A percentile compares a stretch with the other conserved stretches of the same genome.
These are phyloP conservation scores for Nomada hirtipes DNA, from an alignment of 2,888 invertebrate species.

Conservation along the genomic window DNA sequence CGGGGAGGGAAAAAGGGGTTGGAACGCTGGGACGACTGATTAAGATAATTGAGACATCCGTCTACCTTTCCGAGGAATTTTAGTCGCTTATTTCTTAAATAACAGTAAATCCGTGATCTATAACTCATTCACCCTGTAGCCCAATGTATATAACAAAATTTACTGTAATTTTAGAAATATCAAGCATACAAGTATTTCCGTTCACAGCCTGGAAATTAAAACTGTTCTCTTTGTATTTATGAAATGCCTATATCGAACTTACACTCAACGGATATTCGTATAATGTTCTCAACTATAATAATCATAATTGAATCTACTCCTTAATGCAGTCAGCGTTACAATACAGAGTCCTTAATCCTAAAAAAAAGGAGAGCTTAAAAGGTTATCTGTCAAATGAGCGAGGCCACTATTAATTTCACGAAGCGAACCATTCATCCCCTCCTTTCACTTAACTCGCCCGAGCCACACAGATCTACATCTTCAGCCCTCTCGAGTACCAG, in stretches of 20 bases:
- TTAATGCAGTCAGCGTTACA: not conserved
- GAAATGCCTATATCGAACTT: not conserved
- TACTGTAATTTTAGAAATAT: too few species aligned
- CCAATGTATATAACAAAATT: too few species aligned
- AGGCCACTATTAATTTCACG: conserved; percentile 61
- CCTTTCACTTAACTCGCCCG: not conserved
- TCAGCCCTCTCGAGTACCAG: conserved; percentile 9
- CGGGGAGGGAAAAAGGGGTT: conserved; percentile 31
- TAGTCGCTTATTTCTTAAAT: not conserved
- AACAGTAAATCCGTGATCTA: not conserved
- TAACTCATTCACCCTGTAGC: not conserved
- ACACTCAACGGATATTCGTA: too few species aligned
- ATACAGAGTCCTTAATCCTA: not conserved
- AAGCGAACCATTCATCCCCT: conserved; percentile 49
- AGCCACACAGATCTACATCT: conserved; percentile 10
- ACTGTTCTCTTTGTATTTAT: not conserved
- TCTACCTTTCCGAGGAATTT: conserved; percentile 24
- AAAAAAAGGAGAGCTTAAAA: not conserved
- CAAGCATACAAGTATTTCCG: too few species aligned
- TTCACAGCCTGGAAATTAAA: not conserved
- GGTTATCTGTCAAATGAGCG: conserved; percentile 58
- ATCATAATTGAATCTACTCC: too few species aligned
- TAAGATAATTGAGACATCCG: conserved; percentile 62
- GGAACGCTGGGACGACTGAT: conserved; percentile 31
- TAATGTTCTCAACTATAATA: too few species aligned